phyloP scores from a whole-genome alignment of 2,888 invertebrate species.

The Charanyca ferruginea region DNA sequence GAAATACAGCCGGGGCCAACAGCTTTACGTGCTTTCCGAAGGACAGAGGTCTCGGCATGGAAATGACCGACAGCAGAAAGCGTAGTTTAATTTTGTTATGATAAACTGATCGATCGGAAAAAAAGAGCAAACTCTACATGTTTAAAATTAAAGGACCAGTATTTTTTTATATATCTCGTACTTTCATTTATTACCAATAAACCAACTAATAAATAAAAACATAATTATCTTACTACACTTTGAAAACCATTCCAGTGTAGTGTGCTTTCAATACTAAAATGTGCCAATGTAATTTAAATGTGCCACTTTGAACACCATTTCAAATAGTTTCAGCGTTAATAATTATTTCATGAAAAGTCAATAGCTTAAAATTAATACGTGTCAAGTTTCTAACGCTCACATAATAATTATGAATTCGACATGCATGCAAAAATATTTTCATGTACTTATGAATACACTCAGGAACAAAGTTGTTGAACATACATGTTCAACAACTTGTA shows the following conservation, averaged over 20 bases:
- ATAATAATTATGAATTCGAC: conserved; percentile 20
- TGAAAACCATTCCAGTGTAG: not conserved
- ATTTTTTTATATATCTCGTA: too few relatives aligned
- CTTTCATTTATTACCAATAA: too few relatives aligned
- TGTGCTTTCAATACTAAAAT: not conserved
- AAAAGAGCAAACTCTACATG: too few relatives aligned
- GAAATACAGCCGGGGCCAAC: too few relatives aligned
- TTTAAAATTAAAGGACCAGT: too few relatives aligned
- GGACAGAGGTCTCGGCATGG: too few relatives aligned
- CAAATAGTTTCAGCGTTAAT: not conserved
- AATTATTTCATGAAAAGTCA: not conserved
- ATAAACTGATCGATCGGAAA: too few relatives aligned
- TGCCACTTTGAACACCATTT: not conserved
- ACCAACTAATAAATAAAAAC: too few relatives aligned
- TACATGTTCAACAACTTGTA: too few relatives aligned
- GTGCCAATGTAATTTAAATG: not conserved
- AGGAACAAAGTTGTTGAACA: not conserved
- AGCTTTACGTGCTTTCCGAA: too few relatives aligned
- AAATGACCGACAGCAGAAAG: too few relatives aligned
- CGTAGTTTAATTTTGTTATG: too few relatives aligned
- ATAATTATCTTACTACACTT: not conserved
- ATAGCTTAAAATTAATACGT: not conserved
- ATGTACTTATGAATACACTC: conserved; percentile 18
- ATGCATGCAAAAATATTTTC: conserved; percentile 32
- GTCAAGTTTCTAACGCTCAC: conserved; percentile 1